Conservation (phyloP, 1,140 invertebrate genomes). For the Chrysopa pallens region DNA sequence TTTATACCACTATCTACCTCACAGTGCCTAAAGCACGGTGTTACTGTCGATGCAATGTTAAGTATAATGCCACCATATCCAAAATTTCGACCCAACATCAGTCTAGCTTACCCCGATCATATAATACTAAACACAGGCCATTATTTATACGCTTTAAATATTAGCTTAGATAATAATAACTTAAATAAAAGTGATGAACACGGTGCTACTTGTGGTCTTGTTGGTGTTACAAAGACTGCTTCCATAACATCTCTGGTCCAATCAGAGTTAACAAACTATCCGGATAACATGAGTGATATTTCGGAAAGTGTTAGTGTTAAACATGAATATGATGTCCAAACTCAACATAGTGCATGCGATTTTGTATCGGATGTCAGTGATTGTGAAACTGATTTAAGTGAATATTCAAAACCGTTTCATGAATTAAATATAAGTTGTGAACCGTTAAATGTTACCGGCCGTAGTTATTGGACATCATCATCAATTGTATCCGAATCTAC, state of each 20-base stretch:
- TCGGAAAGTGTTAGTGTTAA: constrained; percentile 14
- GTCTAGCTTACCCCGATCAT: constrained; percentile 19
- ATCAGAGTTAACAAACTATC: background rate
- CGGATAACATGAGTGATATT: constrained; percentile 17
- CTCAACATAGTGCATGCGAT: constrained; percentile 16
- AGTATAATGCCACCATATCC: constrained; percentile 16
- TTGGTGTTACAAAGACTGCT: background rate
- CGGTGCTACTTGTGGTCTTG: no score
- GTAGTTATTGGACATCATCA: background rate
- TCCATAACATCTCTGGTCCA: background rate
- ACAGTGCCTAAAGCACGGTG: constrained; percentile 19
- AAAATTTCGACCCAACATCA: constrained; percentile 16
- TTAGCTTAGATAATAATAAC: constrained; percentile 1
- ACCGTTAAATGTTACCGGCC: constrained; percentile 20
- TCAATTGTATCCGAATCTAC: background rate
- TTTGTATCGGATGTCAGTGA: constrained; percentile 23
- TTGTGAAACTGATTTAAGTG: constrained; percentile 19
- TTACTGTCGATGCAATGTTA: constrained; percentile 20
- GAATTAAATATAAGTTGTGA: constrained; percentile 24
- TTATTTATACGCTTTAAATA: constrained; percentile 20
- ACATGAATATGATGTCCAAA: constrained; percentile 13
- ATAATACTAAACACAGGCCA: constrained; percentile 23
- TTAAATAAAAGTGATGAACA: no score
- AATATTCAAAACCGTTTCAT: constrained; percentile 22
- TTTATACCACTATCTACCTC: background rate